These are phyloP conservation scores for Thaleichthys pacificus DNA, from an alignment of 2,797 vertebrate genomes.

Conservation along the genomic window DNA sequence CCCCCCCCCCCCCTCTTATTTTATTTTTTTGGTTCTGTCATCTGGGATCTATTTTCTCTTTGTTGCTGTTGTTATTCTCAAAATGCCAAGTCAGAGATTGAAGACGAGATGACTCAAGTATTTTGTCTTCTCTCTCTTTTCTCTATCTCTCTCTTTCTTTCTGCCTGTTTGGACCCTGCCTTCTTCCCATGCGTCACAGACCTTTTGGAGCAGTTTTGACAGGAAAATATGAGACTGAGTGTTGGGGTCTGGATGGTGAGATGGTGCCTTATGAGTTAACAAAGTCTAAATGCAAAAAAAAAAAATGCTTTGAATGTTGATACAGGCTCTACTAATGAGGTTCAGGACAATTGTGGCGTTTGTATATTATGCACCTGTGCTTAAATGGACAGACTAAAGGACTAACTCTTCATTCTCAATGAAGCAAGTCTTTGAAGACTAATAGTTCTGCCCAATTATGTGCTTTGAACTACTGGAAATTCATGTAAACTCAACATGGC, in stretches of 20 bases:
- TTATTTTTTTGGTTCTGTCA: constrained; percentile 63
- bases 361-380: constrained; percentile 42
- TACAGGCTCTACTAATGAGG: constrained; percentile 33
- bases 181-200: constrained; percentile 30
- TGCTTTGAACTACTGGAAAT: constrained; percentile 1
- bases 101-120: constrained; percentile 77
- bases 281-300: constrained; percentile 4
- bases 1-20: constrained; percentile 10
- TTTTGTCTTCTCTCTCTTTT: constrained; percentile 61
- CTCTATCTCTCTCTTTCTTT: no score
- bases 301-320: constrained; percentile 28
- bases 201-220: constrained; percentile 37
- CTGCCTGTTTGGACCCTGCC: constrained; percentile 67
- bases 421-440: constrained; percentile 2
- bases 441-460: constrained; percentile 9
- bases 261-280: constrained; percentile 27
- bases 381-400: constrained; percentile 3
- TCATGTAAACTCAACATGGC: neutral
- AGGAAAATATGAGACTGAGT: constrained; percentile 18
- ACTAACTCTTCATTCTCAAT: constrained; percentile 6
- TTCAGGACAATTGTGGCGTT: constrained; percentile 35
- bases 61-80: constrained; percentile 77
- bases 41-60: constrained; percentile 79
- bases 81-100: constrained; percentile 79
- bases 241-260: constrained; percentile 35